These are phyloP conservation scores for Gasterosteus aculeatus DNA, from an alignment of 2,113 vertebrate species.

Conservation along the genomic window DNA sequence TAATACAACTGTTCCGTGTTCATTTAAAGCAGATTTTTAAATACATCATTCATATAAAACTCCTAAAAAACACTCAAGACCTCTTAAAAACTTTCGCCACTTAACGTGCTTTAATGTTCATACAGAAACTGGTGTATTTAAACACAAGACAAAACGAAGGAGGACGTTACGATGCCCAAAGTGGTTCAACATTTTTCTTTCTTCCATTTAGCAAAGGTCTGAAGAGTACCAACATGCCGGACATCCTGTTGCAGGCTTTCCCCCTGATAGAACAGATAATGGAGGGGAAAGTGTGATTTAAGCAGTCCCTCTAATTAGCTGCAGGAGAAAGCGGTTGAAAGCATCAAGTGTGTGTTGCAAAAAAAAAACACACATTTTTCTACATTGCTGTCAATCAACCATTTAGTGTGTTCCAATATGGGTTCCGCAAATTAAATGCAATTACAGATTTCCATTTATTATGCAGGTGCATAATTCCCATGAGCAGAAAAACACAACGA, in stretches of 20 bases:
- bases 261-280: conserved; percentile 20
- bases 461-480: conserved; percentile 29
- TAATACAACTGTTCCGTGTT: neutral
- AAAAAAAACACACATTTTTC: conserved; percentile 9
- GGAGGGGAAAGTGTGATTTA: conserved; percentile 29
- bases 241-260: neutral
- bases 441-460: conserved; percentile 30
- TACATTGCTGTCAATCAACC: conserved; percentile 32
- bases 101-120: conserved; percentile 1
- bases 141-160: conserved; percentile 11
- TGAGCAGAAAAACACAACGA: neutral
- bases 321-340: conserved; percentile 43
- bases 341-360: conserved; percentile 7
- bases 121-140: neutral
- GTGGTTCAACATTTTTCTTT: conserved; percentile 8
- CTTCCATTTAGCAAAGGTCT: conserved; percentile 25
- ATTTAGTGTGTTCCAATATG: conserved; percentile 17
- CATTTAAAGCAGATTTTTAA: neutral
- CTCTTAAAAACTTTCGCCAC: neutral
- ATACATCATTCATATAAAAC: neutral
- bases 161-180: neutral
- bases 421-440: conserved; percentile 41
- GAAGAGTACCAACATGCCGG: neutral
- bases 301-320: conserved; percentile 23
- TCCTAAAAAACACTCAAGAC: neutral